Base-by-base conservation (phyloP, 2,113 vertebrate genomes). In the Ptilonorhynchus violaceus region DNA sequence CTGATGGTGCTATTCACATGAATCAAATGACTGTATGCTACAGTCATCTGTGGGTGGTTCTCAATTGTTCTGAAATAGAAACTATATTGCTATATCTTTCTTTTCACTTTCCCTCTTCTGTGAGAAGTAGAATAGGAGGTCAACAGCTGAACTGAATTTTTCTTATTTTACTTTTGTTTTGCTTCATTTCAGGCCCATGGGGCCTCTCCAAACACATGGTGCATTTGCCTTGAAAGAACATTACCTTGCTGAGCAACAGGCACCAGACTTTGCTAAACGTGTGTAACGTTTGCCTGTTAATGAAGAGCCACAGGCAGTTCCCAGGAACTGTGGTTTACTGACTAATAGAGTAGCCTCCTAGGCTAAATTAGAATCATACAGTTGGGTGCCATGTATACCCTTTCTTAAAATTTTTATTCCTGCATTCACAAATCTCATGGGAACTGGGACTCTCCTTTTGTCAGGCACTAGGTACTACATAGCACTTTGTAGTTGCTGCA, bases 1-100 rank as follows among this genome's bases (percentile, higher is more conserved):
- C 7, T 16, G 53, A 2, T 25, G 42, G 20, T 52, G 39, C 56
- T 78, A 22, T 42, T 74, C 63, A 41, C 24, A 23, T n/a, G 59
- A 62, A 58, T 77, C 42, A 47, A 89, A 46, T 47, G 33, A 67
- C 42, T 74, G 23, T 30, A 33, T 11, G 15, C 33, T 63, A 30
- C 67, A 78, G 52, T 44, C 25, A 42, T 87, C 80, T 81, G 62
- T 85, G 33, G 19, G 56, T 75, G 49, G 21, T 64, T 80, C 73
- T 94, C 55, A 33, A 63, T 75, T 95, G 64, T 80, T 80, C 84
- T 92, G 76, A 80, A 81, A 77, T 49, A 87, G 89, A 66, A 92
- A 64, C 15, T 89, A 4, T 72, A 62, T 16, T 78, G 37, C 46
- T 69, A 1, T 80, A 33, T 89, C 46, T 53, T 83, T 50, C 42